phyloP scores from a whole-genome alignment of 2,113 vertebrate species.

The Indicator maculatus region DNA sequence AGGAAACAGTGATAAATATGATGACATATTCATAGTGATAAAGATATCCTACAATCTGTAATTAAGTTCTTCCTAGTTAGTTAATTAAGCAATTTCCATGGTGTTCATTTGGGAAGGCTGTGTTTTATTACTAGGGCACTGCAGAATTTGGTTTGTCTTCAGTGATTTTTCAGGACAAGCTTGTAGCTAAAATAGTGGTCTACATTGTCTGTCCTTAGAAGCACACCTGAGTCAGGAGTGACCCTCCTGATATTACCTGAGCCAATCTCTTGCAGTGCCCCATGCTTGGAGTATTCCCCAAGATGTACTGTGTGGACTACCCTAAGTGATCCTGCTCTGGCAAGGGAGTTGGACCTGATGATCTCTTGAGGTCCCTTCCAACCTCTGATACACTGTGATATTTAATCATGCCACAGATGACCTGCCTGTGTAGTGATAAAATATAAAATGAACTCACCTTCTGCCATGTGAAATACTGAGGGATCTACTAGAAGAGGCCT shows the following conservation, averaged over 20 bases:
- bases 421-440: neutral
- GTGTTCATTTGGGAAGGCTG: neutral
- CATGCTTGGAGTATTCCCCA: neutral
- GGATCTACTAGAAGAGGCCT: neutral
- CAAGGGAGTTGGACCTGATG: too few species aligned
- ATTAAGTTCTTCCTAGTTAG: neutral
- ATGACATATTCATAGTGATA: neutral
- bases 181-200: neutral
- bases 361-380: too few species aligned
- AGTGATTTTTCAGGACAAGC: neutral
- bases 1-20: conserved; percentile 1
- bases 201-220: neutral
- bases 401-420: neutral
- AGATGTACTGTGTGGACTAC: neutral
- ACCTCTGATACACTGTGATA: too few species aligned
- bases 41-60: neutral
- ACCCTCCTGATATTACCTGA: neutral
- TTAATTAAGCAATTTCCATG: neutral
- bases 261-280: neutral
- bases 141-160: neutral
- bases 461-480: neutral
- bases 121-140: neutral
- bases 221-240: neutral
- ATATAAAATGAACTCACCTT: neutral
- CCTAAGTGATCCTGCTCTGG: too few species aligned